These are phyloP conservation scores for Gryon sp. DNA, from an alignment of 1,140 invertebrate species.

Conservation along the genomic window DNA sequence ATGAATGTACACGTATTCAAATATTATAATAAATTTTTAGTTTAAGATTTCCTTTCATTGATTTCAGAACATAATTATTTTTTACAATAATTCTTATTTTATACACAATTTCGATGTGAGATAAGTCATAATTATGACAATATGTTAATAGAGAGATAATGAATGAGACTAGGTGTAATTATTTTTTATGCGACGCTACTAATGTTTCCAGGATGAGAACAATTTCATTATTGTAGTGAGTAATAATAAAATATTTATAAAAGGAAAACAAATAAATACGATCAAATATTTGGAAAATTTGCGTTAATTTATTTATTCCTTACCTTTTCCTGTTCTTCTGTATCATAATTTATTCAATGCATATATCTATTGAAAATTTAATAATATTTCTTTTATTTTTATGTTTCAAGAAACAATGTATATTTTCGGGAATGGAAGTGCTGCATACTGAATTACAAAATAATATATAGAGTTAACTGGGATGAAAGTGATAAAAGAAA, in stretches of 20 bases:
- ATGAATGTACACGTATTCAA: conserved; percentile 72
- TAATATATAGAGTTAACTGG: too few species aligned
- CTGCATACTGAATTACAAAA: too few species aligned
- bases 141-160: conserved; percentile 33
- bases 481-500: too few species aligned
- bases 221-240: conserved; percentile 41
- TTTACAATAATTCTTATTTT: too few species aligned
- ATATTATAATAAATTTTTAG: conserved; percentile 67
- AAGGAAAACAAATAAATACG: conserved; percentile 54
- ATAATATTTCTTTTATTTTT: too few species aligned
- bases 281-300: conserved; percentile 43
- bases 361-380: conserved; percentile 14
- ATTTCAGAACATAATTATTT: too few species aligned
- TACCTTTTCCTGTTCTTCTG: neutral
- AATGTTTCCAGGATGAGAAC: conserved; percentile 39
- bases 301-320: neutral
- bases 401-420: too few species aligned
- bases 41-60: too few species aligned
- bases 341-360: neutral
- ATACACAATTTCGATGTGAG: neutral
- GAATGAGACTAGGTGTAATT: conserved; percentile 53
- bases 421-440: too few species aligned
- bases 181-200: conserved; percentile 49
- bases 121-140: conserved; percentile 6
- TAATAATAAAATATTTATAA: conserved; percentile 56